Evolutionary conservation across 2,888 invertebrate genomes (phyloP).

Genomic region (Protophormia terraenovae): DNA sequence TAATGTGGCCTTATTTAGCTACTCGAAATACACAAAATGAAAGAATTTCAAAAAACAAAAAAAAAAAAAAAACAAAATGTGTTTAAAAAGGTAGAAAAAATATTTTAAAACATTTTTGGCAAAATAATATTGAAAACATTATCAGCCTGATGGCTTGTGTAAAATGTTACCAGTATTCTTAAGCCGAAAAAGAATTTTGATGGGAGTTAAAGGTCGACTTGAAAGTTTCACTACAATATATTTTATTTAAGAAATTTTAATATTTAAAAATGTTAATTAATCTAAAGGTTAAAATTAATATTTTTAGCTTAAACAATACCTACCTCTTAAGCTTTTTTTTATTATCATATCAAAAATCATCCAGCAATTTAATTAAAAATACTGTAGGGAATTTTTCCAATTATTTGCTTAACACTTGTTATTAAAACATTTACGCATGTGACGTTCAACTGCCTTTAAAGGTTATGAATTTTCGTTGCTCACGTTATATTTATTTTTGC

Average conservation of each 20-base stretch:
- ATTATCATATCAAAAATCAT: no score
- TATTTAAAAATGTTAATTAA: no score
- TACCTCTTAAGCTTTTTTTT: no score
- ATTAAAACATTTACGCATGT: conserved; percentile 30
- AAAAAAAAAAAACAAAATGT: background rate
- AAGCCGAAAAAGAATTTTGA: background rate
- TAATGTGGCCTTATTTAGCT: conserved; percentile 49
- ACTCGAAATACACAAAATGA: conserved; percentile 34
- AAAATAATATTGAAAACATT: conserved; percentile 23
- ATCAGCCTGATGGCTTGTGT: background rate
- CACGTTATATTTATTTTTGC: background rate
- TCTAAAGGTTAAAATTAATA: no score
- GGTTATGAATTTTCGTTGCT: conserved; percentile 34
- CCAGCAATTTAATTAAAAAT: no score
- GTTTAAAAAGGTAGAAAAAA: background rate
- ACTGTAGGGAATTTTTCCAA: background rate
- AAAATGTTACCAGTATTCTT: conserved; percentile 24
- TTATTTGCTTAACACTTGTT: conserved; percentile 39
- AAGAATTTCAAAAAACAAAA: conserved; percentile 6
- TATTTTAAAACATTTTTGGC: conserved; percentile 22
- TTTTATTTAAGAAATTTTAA: no score
- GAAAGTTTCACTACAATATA: background rate
- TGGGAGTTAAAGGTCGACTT: background rate
- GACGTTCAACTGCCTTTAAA: conserved; percentile 43
- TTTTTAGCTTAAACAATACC: no score